These are phyloP conservation scores for Tetraneura akinire DNA, from an alignment of 1,140 invertebrate species.

Conservation along the genomic window DNA sequence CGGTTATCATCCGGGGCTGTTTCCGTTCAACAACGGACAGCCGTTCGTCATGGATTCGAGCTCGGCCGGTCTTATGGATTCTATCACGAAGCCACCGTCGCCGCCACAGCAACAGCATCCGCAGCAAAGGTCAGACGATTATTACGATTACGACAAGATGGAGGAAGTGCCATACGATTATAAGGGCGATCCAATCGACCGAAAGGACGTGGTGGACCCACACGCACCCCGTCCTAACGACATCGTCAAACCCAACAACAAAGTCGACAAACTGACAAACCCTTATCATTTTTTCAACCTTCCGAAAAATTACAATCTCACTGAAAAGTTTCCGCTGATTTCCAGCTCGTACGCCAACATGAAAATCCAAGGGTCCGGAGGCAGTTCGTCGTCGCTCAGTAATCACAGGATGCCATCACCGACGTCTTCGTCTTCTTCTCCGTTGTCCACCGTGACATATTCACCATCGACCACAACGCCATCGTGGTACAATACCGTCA, in stretches of 20 bases:
- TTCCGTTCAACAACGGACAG: constrained; percentile 68
- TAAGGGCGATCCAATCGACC: constrained; percentile 52
- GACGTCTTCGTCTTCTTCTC: constrained; percentile 45
- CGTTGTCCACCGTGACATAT: constrained; percentile 23
- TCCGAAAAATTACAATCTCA: constrained; percentile 69
- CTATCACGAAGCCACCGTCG: constrained; percentile 56
- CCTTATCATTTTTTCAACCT: constrained; percentile 72
- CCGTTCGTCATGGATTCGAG: constrained; percentile 72
- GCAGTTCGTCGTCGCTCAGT: constrained; percentile 60
- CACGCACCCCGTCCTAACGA: constrained; percentile 62
- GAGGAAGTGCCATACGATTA: constrained; percentile 55
- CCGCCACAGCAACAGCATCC: too few relatives aligned
- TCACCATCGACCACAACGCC: constrained; percentile 51
- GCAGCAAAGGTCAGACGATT: constrained; percentile 56
- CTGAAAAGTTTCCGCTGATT: constrained; percentile 67
- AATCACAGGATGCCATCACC: constrained; percentile 53
- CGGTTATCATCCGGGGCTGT: constrained; percentile 56
- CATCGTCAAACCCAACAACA: constrained; percentile 55
- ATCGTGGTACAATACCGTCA: constrained; percentile 52
- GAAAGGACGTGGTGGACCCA: constrained; percentile 59
- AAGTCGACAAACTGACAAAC: constrained; percentile 60
- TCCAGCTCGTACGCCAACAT: constrained; percentile 73
- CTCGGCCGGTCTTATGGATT: constrained; percentile 66
- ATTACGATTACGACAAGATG: constrained; percentile 55
- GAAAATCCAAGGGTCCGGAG: constrained; percentile 68